Evolutionary conservation across 2,113 vertebrate species (phyloP).

Genomic region (Tetraodon nigroviridis): DNA sequence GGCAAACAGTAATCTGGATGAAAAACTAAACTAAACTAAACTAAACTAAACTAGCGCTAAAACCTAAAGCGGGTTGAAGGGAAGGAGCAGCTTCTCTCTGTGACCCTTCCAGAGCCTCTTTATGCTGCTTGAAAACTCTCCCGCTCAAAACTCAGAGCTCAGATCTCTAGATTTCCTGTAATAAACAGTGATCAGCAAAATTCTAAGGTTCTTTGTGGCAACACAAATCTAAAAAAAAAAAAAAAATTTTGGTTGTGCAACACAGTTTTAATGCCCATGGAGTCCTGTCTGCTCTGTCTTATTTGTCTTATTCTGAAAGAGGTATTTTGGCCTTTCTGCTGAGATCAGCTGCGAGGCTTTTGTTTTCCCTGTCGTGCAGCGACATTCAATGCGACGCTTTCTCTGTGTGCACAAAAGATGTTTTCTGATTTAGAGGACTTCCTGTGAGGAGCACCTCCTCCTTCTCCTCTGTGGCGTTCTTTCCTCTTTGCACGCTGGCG

Average conservation of each 20-base stretch:
- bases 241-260: too few relatives aligned
- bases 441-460: slow-evolving; percentile 26
- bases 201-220: not conserved
- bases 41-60: not conserved
- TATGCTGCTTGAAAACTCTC: not conserved
- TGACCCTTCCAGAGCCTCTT: not conserved
- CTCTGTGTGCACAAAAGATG: slow-evolving; percentile 7
- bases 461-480: slow-evolving; percentile 5
- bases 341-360: not conserved
- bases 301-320: not conserved
- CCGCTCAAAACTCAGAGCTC: not conserved
- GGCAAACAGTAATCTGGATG: not conserved
- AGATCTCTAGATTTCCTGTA: not conserved
- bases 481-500: too few relatives aligned
- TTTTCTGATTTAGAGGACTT: slow-evolving; percentile 41
- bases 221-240: not conserved
- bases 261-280: too few relatives aligned
- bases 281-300: too few relatives aligned
- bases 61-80: not conserved
- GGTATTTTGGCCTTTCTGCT: not conserved
- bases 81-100: not conserved
- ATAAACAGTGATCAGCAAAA: not conserved
- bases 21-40: too few relatives aligned
- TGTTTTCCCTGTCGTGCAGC: not conserved
- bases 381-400: too few relatives aligned